Evolutionary conservation across 2,888 invertebrate genomes (phyloP), one percentile per base, ranked within the genome.

Genomic region (Diarsia rubi): DNA sequence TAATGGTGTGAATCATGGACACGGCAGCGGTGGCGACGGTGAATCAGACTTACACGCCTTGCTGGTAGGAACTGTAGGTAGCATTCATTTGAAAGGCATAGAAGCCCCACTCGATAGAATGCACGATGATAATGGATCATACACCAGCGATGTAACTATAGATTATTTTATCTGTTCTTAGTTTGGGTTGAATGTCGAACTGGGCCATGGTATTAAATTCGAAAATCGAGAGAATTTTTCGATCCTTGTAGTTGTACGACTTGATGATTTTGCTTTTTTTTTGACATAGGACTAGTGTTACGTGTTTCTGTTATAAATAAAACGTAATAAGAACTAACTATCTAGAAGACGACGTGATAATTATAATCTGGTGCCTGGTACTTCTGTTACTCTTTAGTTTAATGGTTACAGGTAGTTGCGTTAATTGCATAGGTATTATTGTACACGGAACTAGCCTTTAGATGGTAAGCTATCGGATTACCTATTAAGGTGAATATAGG

Each of bases 1-100:
- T 85, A 81, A 83, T 80, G 67, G 75, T 70, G 73, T 88, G 88
- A 88, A 81, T 86, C 88, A 88, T 78, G 79, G 24, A 69, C 80
- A 65, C 54, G 79, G 68, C 72, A 74, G 65, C 54, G 79, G 52
- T 60, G 82, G 54, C 63, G 75, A 49, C 79, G 73, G 66, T 84
- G 87, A 86, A 83, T 87, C 87, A 87, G 76, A 77, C 72, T 47
- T 19, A 71, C 73, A 74, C 73, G 71, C 75, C 79, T 81, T 68
- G 71, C 70, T 49, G 52, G 59, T 59, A 45, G 8, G 37, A 63
- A 31, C 54, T 59, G 54, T 62, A n/a, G 8, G 24, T 60, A 44
- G 44, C 37, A 44, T 16, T 49, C 44, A 4, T 45, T 44, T 42
- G 12, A 60, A 63, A 75, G 31, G 12, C n/a, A 57, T 19, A 67